These are phyloP conservation scores for Axea sp. DNA, from an alignment of 2,888 invertebrate genomes.

Conservation along the genomic window DNA sequence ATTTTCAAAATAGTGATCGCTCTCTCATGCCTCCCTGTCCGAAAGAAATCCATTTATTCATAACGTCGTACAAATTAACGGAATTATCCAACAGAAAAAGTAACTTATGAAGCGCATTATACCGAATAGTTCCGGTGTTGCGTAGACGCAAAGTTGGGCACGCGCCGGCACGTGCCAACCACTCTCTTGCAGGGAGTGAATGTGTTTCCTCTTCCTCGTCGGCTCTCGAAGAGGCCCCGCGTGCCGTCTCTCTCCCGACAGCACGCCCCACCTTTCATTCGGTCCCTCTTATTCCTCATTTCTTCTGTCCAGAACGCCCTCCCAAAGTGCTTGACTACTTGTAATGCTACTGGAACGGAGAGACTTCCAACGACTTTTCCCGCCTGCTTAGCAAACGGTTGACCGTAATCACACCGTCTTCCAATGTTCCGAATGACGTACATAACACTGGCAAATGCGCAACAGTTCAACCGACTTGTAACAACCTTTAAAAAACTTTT, in stretches of 20 bases:
- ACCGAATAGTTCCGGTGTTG: slow-evolving; percentile 53
- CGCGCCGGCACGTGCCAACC: slow-evolving; percentile 64
- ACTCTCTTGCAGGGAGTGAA: slow-evolving; percentile 49
- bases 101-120: slow-evolving; percentile 35
- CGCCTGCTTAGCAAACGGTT: slow-evolving; percentile 50
- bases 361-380: slow-evolving; percentile 62
- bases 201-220: slow-evolving; percentile 54
- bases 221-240: slow-evolving; percentile 6
- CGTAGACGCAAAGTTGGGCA: slow-evolving; percentile 57
- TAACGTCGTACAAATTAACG: slow-evolving; percentile 9
- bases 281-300: slow-evolving; percentile 55
- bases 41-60: slow-evolving; percentile 10
- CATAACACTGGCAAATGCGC: not conserved
- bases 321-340: slow-evolving; percentile 63
- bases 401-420: slow-evolving; percentile 42
- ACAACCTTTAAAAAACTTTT: too few species aligned
- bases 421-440: slow-evolving; percentile 11
- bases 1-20: too few species aligned
- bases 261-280: slow-evolving; percentile 50
- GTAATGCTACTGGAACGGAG: slow-evolving; percentile 59
- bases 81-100: slow-evolving; percentile 35
- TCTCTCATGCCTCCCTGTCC: too few species aligned
- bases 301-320: slow-evolving; percentile 59
- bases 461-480: slow-evolving; percentile 1
- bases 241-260: slow-evolving; percentile 28